Conservation (phyloP, 2,888 invertebrate species). For the Macaria notata region DNA sequence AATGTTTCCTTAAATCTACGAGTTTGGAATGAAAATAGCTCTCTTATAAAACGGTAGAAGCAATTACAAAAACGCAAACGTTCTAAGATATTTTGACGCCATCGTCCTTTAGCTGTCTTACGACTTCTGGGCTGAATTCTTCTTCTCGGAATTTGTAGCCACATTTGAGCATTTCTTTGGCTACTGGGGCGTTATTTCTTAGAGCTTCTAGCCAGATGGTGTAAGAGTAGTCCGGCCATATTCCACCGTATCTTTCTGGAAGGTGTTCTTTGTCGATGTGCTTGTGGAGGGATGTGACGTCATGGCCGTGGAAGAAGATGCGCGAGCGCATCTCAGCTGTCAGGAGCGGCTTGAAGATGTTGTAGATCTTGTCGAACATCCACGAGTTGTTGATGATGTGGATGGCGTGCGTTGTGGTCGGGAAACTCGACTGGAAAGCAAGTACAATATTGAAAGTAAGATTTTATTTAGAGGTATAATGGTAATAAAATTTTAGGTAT, state of each 20-base stretch:
- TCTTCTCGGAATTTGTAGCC: conserved; percentile 83
- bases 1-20: conserved; percentile 12
- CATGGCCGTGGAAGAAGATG: conserved; percentile 87
- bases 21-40: conserved; percentile 27
- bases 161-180: conserved; percentile 83
- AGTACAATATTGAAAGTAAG: too few relatives aligned
- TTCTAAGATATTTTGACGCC: conserved; percentile 49
- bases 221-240: conserved; percentile 87
- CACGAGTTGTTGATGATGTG: conserved; percentile 92
- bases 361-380: conserved; percentile 90
- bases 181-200: conserved; percentile 78
- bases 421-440: conserved; percentile 85
- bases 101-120: conserved; percentile 60
- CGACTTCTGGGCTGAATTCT: conserved; percentile 62
- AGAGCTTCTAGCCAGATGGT: conserved; percentile 88
- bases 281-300: conserved; percentile 87
- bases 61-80: not conserved
- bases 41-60: conserved; percentile 9
- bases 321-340: conserved; percentile 85
- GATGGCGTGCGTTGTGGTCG: conserved; percentile 87
- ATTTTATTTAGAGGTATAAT: too few relatives aligned
- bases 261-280: conserved; percentile 87
- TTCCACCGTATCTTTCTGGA: conserved; percentile 87
- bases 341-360: conserved; percentile 89
- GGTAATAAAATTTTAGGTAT: conserved; percentile 5